Evolutionary conservation across 2,113 vertebrate genomes (phyloP).

Genomic region (Lophius piscatorius): DNA sequence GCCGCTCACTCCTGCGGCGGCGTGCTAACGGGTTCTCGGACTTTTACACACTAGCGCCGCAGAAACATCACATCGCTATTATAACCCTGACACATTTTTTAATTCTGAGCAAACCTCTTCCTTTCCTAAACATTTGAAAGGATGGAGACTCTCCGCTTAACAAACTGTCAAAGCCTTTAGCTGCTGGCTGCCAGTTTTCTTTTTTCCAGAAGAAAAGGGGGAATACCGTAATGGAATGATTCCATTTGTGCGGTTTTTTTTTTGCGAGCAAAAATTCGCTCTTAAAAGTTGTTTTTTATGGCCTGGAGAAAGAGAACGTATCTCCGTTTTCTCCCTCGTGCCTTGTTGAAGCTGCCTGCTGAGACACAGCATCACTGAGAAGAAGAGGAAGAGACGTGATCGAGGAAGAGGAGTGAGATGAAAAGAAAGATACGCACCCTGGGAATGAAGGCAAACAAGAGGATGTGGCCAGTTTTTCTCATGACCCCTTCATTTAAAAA

Average conservation of each 20-base stretch:
- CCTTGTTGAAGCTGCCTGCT: slow-evolving; percentile 57
- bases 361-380: slow-evolving; percentile 39
- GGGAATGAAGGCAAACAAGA: slow-evolving; percentile 63
- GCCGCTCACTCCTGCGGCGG: slow-evolving; percentile 35
- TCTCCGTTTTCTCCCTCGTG: slow-evolving; percentile 37
- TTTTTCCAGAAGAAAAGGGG: slow-evolving; percentile 29
- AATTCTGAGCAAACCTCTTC: slow-evolving; percentile 5
- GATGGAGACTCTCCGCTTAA: slow-evolving; percentile 2
- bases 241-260: slow-evolving; percentile 56
- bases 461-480: slow-evolving; percentile 71
- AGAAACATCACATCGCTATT: slow-evolving; percentile 14
- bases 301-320: slow-evolving; percentile 43
- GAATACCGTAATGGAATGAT: slow-evolving; percentile 46
- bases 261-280: slow-evolving; percentile 49
- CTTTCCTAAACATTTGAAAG: slow-evolving; percentile 20
- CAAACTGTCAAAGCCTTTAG: slow-evolving; percentile 17
- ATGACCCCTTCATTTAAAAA: slow-evolving; percentile 54
- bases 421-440: slow-evolving; percentile 56
- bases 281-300: slow-evolving; percentile 46
- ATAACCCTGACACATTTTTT: slow-evolving; percentile 6
- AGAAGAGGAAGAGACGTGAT: slow-evolving; percentile 43
- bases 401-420: slow-evolving; percentile 40
- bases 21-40: slow-evolving; percentile 32
- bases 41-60: not conserved
- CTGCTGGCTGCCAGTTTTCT: slow-evolving; percentile 12